These are phyloP conservation scores for Cephonodes hylas DNA, from an alignment of 2,888 invertebrate species.

Conservation along the genomic window DNA sequence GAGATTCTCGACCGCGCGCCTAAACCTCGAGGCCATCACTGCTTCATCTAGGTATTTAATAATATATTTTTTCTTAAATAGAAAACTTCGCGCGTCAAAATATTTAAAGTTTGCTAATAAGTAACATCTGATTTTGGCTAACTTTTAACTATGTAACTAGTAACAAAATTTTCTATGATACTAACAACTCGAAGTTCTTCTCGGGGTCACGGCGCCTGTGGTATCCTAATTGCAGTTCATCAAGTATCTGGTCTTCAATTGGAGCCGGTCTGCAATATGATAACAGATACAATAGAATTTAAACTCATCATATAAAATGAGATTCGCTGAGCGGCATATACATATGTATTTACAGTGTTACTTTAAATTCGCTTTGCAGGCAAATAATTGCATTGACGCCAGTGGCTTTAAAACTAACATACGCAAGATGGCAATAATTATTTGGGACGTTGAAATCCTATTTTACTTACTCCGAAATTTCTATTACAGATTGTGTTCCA, in stretches of 20 bases:
- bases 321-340: background rate
- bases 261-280: background rate
- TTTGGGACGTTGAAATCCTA: background rate
- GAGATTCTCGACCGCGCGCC: too few relatives aligned
- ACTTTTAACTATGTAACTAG: background rate
- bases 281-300: background rate
- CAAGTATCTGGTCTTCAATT: background rate
- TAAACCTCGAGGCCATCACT: too few relatives aligned
- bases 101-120: too few relatives aligned
- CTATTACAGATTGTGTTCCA: background rate
- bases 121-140: background rate
- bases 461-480: background rate
- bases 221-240: background rate
- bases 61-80: too few relatives aligned
- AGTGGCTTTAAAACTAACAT: background rate
- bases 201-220: background rate
- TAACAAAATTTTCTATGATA: background rate
- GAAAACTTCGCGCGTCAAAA: too few relatives aligned
- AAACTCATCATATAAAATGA: background rate
- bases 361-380: background rate
- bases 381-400: background rate
- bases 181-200: constrained; percentile 4
- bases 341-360: too few relatives aligned
- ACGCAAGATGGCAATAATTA: background rate
- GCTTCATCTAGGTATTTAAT: too few relatives aligned